These are phyloP conservation scores for Gryllus longicercus DNA, from an alignment of 2,888 invertebrate genomes.

Conservation along the genomic window DNA sequence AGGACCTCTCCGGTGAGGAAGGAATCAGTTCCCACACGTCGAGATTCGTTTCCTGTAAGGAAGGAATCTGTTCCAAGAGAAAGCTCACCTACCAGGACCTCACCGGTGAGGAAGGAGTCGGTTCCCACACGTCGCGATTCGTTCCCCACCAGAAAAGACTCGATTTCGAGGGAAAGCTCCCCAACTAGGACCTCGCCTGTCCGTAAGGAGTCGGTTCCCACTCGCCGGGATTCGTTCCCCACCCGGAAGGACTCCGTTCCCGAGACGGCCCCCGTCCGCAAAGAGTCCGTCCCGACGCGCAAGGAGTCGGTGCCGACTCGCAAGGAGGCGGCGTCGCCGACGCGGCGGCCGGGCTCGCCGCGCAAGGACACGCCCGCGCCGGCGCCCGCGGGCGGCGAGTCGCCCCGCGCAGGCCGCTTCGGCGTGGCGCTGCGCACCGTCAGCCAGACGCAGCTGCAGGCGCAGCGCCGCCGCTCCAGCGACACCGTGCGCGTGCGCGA, in stretches of 20 bases:
- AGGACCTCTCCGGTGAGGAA: not conserved
- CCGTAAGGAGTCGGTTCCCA: not conserved
- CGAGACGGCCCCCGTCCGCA: not conserved
- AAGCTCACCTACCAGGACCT: not conserved
- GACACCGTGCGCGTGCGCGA: conserved; percentile 45
- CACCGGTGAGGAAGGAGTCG: not conserved
- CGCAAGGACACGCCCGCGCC: not conserved
- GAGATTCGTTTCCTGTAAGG: conserved; percentile 20
- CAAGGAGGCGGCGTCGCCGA: no score
- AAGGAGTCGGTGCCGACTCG: not conserved
- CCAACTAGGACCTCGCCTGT: no score
- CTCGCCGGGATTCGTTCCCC: conserved; percentile 22
- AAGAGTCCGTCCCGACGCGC: not conserved
- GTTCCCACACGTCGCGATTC: not conserved
- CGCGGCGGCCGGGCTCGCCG: not conserved
- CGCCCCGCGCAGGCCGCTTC: conserved; percentile 30
- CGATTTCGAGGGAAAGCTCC: not conserved
- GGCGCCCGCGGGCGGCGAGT: not conserved
- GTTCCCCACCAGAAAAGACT: conserved; percentile 24
- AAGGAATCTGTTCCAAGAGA: conserved; percentile 24
- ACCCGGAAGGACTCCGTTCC: conserved; percentile 22
- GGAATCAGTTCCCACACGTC: not conserved
- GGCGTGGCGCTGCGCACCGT: conserved; percentile 32
- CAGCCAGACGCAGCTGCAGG: conserved; percentile 45
- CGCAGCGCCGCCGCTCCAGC: conserved; percentile 38